Percentiles rank a stretch among this genome's conserved stretches.
Evolutionary conservation across 2,113 vertebrate species (phyloP).

Genomic region (Lethenteron reissneri): DNA sequence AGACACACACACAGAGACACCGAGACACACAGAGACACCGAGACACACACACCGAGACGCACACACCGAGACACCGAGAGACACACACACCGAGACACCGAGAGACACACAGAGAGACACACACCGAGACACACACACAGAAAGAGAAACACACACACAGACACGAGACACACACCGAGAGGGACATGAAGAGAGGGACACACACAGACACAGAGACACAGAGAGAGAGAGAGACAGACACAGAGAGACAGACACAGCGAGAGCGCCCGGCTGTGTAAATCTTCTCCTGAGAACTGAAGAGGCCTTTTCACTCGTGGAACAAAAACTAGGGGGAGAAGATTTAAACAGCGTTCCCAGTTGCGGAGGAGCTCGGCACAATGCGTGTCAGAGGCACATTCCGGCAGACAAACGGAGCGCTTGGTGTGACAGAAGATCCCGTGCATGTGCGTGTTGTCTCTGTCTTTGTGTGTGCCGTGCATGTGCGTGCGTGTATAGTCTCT

Average conservation of each 20-base stretch:
- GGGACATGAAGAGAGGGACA: not conserved
- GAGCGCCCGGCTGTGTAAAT: too few relatives aligned
- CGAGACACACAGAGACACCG: constrained; percentile 5
- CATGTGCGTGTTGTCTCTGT: too few relatives aligned
- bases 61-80: constrained; percentile 2
- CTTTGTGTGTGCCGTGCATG: too few relatives aligned
- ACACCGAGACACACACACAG: not conserved
- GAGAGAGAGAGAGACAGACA: not conserved
- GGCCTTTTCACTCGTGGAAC: too few relatives aligned
- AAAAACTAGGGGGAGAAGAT: too few relatives aligned
- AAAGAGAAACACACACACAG: not conserved
- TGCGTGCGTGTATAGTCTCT: too few relatives aligned
- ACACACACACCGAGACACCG: not conserved
- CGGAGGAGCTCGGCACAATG: too few relatives aligned
- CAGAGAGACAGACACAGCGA: not conserved
- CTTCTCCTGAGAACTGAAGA: too few relatives aligned
- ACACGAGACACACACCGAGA: not conserved
- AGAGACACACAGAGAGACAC: not conserved
- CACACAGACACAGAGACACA: not conserved
- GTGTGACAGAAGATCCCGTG: too few relatives aligned
- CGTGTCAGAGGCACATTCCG: too few relatives aligned
- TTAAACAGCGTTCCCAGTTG: too few relatives aligned
- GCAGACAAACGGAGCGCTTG: too few relatives aligned
- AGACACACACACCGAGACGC: constrained; percentile 5
- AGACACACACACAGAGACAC: constrained; percentile 7